Conservation (phyloP, 1,140 invertebrate species). For the Penaeus chinensis region DNA sequence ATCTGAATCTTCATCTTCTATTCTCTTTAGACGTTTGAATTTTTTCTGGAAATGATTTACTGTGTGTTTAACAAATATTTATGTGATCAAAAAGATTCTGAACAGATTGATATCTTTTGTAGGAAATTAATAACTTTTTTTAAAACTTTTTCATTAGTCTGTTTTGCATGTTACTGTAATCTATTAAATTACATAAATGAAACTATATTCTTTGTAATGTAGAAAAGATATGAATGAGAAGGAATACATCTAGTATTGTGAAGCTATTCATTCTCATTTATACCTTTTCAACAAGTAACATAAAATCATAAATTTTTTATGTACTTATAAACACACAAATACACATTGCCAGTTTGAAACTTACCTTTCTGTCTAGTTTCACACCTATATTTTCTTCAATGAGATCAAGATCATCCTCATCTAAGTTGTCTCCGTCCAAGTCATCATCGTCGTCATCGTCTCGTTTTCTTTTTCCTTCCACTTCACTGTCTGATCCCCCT, state of each 20-base stretch:
- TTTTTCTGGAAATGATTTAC: constrained; percentile 57
- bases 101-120: no score
- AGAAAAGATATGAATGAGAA: no score
- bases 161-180: no score
- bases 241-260: no score
- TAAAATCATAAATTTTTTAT: neutral
- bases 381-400: constrained; percentile 98
- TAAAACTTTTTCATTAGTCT: no score
- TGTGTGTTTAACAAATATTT: no score
- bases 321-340: neutral
- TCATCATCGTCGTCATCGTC: constrained; percentile 60
- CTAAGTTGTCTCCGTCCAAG: constrained; percentile 63
- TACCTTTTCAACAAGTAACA: no score
- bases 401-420: constrained; percentile 75
- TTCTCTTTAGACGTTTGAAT: constrained; percentile 61
- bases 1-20: constrained; percentile 64
- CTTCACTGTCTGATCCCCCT: constrained; percentile 56
- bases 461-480: constrained; percentile 49
- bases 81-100: no score
- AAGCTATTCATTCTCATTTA: no score
- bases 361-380: constrained; percentile 78
- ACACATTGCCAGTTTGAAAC: neutral
- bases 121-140: no score
- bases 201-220: no score
- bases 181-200: no score